Evolutionary conservation across 2,113 vertebrate genomes (phyloP), one percentile per base, ranked within the genome.

Genomic region (Bujurquina vittata): DNA sequence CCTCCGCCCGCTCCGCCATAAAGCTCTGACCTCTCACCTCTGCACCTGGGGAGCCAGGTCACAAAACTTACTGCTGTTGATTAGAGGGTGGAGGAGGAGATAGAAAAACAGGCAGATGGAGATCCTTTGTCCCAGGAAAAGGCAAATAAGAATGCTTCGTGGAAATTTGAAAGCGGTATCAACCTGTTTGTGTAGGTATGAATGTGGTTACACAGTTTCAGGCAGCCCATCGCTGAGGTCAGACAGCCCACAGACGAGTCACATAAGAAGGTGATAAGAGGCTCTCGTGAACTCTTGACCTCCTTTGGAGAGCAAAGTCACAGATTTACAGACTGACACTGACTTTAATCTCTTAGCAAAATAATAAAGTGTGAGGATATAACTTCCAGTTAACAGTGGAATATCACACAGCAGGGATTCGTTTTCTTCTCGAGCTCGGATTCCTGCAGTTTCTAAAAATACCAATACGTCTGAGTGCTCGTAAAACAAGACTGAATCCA

Each of bases 1-100:
- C 92, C 93, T 86, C 81, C 88, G 79, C 61, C 75, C 40, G 35
- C 80, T 79, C 63, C 74, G 46, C 88, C 84, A 80, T 93, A 92
- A 94, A 95, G 92, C 81, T 15, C 52, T 85, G 86, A 90, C 90
- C 91, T 84, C 55, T 94, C 75, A 92, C 92, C 91, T 86, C 81
- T 56, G 78, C 94, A 95, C 94, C 94, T 95, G 94, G 91, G 86
- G 87, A 93, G 54, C 78, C 86, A 92, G 87, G 86, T 89, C 79
- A 74, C 82, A 83, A 86, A 91, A 88, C 78, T 1, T 65, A 84
- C 33, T 78, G 77, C 86, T 80, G 73, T 72, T 77, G 72, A 91
- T 91, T 84, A 52, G 67, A 81, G 78, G 55, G 56, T 40, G 52
- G 69, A 82, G 40, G 75, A 65, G 46, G 46, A 72, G 46, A 0